phyloP scores from a whole-genome alignment of 2,113 vertebrate genomes.

The Archilochus colubris region DNA sequence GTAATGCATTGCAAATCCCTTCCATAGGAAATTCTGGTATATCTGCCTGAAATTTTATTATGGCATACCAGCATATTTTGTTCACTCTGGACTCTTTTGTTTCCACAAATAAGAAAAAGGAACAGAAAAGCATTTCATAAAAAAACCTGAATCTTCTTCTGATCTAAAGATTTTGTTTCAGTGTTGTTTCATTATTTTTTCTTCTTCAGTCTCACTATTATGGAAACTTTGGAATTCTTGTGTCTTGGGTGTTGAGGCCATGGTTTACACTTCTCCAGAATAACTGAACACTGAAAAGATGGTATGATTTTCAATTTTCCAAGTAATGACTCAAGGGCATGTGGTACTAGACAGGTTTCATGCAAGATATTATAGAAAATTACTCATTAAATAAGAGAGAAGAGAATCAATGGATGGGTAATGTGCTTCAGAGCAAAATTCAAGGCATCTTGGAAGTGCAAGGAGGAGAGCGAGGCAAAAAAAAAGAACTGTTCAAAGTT shows the following conservation, averaged over 20 bases:
- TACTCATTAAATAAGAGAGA: neutral
- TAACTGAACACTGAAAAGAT: neutral
- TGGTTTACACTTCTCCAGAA: neutral
- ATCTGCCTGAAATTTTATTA: neutral
- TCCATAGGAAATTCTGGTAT: neutral
- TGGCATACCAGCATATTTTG: neutral
- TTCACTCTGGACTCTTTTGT: neutral
- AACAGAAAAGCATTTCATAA: neutral
- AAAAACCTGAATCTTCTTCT: neutral
- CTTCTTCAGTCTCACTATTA: neutral
- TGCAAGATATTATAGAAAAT: neutral
- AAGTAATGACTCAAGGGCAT: neutral
- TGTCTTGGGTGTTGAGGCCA: neutral
- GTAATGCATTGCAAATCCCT: neutral
- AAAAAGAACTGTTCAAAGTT: neutral
- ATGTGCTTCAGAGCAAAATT: neutral
- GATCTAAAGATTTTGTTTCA: neutral
- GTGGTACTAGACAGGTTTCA: neutral
- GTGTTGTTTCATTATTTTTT: neutral
- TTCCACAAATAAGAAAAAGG: neutral
- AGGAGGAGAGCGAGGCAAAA: accelerated
- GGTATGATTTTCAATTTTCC: neutral
- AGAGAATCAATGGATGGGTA: neutral
- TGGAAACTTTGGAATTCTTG: neutral
- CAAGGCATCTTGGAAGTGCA: neutral